A percentile compares a stretch with the other conserved stretches of the same genome.
These are phyloP conservation scores for Ephialtes manifestator DNA, from an alignment of 2,888 invertebrate species.

Conservation along the genomic window DNA sequence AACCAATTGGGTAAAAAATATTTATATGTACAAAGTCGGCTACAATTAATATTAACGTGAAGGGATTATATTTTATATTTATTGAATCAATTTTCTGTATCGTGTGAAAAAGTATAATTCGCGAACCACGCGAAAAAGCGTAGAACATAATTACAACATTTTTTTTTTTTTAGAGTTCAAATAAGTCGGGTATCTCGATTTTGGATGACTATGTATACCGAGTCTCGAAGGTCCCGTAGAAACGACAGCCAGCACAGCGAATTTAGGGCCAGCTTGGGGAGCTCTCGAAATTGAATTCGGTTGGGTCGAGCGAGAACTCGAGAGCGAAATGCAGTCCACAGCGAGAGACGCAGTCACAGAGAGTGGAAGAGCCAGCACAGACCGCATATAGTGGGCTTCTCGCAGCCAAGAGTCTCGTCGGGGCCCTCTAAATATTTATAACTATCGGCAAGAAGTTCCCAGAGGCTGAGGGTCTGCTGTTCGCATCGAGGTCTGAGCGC, in stretches of 20 bases:
- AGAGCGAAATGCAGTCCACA: slow-evolving; percentile 41
- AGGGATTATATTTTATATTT: no score
- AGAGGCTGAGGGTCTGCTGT: slow-evolving; percentile 48
- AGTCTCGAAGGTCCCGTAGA: slow-evolving; percentile 44
- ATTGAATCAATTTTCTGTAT: not conserved
- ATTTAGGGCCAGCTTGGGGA: slow-evolving; percentile 63
- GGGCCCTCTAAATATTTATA: slow-evolving; percentile 72
- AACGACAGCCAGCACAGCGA: slow-evolving; percentile 50
- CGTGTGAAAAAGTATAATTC: not conserved
- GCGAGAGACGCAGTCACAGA: slow-evolving; percentile 33
- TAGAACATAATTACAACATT: slow-evolving; percentile 2
- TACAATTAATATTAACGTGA: no score
- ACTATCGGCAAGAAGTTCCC: slow-evolving; percentile 69
- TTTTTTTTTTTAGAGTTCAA: slow-evolving; percentile 32
- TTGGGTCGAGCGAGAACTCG: slow-evolving; percentile 51
- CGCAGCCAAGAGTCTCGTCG: slow-evolving; percentile 57
- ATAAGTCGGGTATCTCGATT: slow-evolving; percentile 38
- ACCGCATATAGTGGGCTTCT: slow-evolving; percentile 54
- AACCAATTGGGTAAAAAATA: no score
- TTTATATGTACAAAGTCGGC: no score
- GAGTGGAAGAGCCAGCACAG: slow-evolving; percentile 50
- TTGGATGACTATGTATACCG: slow-evolving; percentile 53
- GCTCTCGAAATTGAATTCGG: slow-evolving; percentile 68
- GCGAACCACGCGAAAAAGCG: not conserved
- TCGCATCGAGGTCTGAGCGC: slow-evolving; percentile 44